Percentiles rank a stretch among this genome's conserved stretches.
phyloP scores from a whole-genome alignment of 2,797 vertebrate genomes.

The Artibeus lituratus region DNA sequence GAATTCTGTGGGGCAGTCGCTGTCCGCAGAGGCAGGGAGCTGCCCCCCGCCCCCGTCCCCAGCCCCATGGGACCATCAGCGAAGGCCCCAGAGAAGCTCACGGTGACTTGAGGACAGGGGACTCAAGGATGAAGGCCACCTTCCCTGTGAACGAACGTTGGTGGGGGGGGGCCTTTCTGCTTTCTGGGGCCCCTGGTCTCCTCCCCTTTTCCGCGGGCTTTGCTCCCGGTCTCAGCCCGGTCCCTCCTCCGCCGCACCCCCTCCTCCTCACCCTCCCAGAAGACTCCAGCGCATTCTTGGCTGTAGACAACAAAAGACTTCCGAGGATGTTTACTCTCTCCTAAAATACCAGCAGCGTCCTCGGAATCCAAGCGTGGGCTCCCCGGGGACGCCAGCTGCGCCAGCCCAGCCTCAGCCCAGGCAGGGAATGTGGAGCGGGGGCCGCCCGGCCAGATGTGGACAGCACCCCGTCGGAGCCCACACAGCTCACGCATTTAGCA shows the following conservation, averaged over 20 bases:
- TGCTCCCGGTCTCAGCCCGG: not conserved
- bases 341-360: not conserved
- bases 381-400: not conserved
- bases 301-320: not conserved
- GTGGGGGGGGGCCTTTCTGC: not conserved
- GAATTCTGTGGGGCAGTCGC: fast-evolving
- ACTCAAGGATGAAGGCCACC: fast-evolving
- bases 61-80: fast-evolving
- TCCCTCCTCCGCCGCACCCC: fast-evolving
- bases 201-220: fast-evolving
- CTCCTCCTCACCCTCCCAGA: fast-evolving
- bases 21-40: fast-evolving
- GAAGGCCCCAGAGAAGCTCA: fast-evolving
- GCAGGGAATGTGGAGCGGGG: not conserved
- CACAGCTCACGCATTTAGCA: not conserved
- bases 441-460: not conserved
- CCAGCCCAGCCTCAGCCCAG: not conserved
- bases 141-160: fast-evolving
- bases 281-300: not conserved
- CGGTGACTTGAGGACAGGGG: fast-evolving
- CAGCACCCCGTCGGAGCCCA: not conserved
- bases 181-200: fast-evolving
- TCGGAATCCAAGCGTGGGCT: not conserved
- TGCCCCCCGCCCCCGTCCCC: no score
- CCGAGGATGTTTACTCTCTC: not conserved